Conservation (phyloP, 1,140 invertebrate species). For the Mercenaria mercenaria region DNA sequence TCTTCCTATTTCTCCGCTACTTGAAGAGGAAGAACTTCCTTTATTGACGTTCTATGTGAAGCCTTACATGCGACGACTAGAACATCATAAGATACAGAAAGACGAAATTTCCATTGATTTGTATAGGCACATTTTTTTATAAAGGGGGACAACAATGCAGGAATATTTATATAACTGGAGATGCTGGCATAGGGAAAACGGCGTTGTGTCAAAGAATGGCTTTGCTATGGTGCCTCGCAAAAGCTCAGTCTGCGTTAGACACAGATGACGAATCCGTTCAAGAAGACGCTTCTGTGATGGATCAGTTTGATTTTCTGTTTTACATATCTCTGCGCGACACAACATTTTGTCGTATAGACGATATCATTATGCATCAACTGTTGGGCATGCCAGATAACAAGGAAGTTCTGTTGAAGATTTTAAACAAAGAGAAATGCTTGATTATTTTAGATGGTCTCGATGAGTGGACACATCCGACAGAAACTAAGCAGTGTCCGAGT, state of each 20-base stretch:
- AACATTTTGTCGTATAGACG: neutral
- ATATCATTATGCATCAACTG: conserved; percentile 26
- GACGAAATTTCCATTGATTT: neutral
- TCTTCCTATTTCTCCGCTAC: neutral
- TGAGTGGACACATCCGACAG: conserved; percentile 1
- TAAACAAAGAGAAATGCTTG: conserved; percentile 8
- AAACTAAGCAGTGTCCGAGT: neutral
- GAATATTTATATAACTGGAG: conserved; percentile 19
- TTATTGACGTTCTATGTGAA: neutral
- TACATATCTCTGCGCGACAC: neutral
- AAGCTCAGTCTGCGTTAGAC: neutral
- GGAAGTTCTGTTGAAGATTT: neutral
- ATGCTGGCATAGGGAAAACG: conserved; percentile 42
- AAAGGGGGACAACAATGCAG: neutral
- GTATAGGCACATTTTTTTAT: neutral
- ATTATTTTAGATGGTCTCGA: conserved; percentile 28
- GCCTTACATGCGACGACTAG: neutral
- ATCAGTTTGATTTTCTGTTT: conserved; percentile 26
- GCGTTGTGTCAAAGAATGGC: conserved; percentile 25
- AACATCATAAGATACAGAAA: neutral
- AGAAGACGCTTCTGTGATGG: neutral
- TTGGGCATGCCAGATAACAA: neutral
- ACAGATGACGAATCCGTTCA: neutral
- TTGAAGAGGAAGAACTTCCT: neutral
- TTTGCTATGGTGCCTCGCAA: neutral